Evolutionary conservation across 2,797 vertebrate species (phyloP).

Genomic region (Micromesistius poutassou): DNA sequence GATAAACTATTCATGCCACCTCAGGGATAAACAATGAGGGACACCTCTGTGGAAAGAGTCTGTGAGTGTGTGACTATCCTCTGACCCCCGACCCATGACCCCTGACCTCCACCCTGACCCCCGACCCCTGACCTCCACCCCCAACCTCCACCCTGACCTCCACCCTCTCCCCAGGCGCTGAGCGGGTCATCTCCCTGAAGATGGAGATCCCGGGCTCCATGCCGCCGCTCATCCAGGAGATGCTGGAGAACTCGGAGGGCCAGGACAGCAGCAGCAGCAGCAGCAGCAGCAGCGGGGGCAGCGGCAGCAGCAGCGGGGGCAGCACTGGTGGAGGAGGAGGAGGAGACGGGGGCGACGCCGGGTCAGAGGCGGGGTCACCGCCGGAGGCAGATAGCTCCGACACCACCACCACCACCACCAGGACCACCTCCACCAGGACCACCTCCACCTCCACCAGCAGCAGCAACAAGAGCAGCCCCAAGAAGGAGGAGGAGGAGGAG

Average conservation of each 20-base stretch:
- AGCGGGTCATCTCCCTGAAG: constrained; percentile 95
- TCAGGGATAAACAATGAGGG: neutral
- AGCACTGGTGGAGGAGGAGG: constrained; percentile 22
- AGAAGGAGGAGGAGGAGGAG: constrained; percentile 26
- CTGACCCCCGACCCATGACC: neutral
- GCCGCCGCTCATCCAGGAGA: constrained; percentile 98
- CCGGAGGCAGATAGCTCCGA: neutral
- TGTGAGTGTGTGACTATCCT: neutral
- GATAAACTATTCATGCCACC: neutral
- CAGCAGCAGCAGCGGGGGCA: constrained; percentile 57
- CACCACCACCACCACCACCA: neutral
- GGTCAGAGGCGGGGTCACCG: neutral
- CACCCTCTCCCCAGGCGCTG: constrained; percentile 79
- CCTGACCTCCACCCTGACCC: neutral
- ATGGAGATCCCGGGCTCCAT: constrained; percentile 98
- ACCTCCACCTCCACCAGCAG: neutral
- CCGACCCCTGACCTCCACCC: neutral
- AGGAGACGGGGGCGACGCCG: neutral
- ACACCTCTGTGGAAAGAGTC: neutral
- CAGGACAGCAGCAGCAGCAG: constrained; percentile 80
- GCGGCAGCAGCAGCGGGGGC: constrained; percentile 68
- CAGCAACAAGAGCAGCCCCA: constrained; percentile 37
- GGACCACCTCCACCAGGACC: no score
- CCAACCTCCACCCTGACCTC: no score
- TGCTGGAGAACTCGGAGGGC: constrained; percentile 97